These are phyloP conservation scores for Andrena praecox DNA, from an alignment of 2,888 invertebrate genomes.

Conservation along the genomic window DNA sequence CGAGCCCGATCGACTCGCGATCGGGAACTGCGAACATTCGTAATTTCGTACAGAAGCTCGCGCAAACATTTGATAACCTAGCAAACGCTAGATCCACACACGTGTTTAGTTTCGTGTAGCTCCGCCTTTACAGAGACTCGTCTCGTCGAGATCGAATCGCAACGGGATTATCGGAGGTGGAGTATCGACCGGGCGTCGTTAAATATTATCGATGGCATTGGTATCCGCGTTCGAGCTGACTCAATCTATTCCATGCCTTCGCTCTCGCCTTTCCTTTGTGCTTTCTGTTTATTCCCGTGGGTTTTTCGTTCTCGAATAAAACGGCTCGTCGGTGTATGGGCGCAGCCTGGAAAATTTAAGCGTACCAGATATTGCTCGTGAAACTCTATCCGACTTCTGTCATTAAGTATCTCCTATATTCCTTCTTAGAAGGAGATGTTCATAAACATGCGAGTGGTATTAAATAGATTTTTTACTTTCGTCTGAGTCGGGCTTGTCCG, in stretches of 20 bases:
- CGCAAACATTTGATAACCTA: no score
- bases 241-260: background rate
- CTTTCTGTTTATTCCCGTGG: background rate
- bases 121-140: no score
- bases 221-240: background rate
- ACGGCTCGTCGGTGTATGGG: background rate
- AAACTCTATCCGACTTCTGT: constrained; percentile 64
- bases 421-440: constrained; percentile 40
- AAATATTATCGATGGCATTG: background rate
- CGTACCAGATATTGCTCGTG: constrained; percentile 37
- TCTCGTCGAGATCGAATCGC: background rate
- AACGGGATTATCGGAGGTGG: background rate
- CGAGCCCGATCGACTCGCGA: no score
- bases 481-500: background rate
- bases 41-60: no score
- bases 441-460: constrained; percentile 51
- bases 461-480: constrained; percentile 60
- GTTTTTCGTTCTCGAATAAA: constrained; percentile 35
- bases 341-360: constrained; percentile 21
- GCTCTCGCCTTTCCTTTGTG: background rate
- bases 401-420: constrained; percentile 48
- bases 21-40: no score
- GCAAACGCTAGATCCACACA: no score
- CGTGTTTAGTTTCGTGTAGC: no score
- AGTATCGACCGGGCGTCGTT: constrained; percentile 3